Evolutionary conservation across 2,113 vertebrate genomes (phyloP), one percentile per base, ranked within the genome.

Genomic region (Cathartes aura): DNA sequence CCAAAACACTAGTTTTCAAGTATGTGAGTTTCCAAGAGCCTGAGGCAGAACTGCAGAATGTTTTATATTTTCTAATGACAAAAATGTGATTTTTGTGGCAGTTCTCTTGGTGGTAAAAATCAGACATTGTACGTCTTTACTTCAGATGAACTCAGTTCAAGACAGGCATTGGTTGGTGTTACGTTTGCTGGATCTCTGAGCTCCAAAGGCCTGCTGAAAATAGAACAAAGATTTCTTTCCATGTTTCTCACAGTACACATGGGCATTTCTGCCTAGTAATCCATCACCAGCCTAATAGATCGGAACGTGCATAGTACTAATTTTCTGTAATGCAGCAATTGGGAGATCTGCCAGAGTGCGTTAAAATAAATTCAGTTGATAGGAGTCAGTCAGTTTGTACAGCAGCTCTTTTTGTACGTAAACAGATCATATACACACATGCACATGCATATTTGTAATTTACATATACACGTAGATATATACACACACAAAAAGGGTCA

Each of bases 191-290:
- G 8, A 52, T 96, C 75, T 96, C 68, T 81, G 66, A 87, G 60
- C 72, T 71, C 89, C 94, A 95, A 97, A 92, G 68, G 72, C 68
- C 8, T 2, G 36, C 72, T 76, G 78, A 52, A 95, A 96, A 96
- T 42, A 32, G 81, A 95, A 47, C 60, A 91, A 83, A 66, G 45
- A 7, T 80, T 94, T 91, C 11, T 88, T 72, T 52, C 58, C 36
- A 42, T 52, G 40, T 91, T 76, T 94, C 59, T 89, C 84, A 93
- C 81, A 5, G 1, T 79, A 45, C 50, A 27, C 48, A 22, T 66
- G 55, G 82, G 56, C 64, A 47, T 97, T 85, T 96, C 60, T 71
- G 42, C 88, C 79, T 90, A 4, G 23, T 23, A 82, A 86, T 96
- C 88, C 85, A 64, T 93, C 71, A 75, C 34, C 60, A 90, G 90